Base-by-base conservation (phyloP, 2,113 vertebrate species). In the Origma solitaria region DNA sequence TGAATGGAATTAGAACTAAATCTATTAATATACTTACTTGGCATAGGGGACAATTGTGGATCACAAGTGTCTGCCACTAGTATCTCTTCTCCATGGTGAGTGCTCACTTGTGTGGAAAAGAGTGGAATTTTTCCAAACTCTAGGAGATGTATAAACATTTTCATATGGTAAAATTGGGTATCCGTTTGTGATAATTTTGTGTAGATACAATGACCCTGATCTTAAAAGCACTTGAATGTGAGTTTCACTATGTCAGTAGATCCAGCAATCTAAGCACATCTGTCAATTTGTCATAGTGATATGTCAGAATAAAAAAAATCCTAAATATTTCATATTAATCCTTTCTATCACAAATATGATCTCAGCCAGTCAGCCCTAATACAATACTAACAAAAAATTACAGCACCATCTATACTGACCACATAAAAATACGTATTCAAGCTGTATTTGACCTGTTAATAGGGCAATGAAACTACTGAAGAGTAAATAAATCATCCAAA, bases 21-120 rank as follows among this genome's bases (percentile, higher is more conserved):
- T 57, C 30, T 70, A 65, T 27, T 40, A n/a, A 92, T 31, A 50
- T 14, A 92, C 97, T 97, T 97, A 98, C 98, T 94, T 76, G 94
- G 37, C 64, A 96, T 7, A 79, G 97, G 95, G 28, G 98, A 96
- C 18, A 97, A 50, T 8, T 98, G 98, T 87, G 98, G 88, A 95
- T 98, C 97, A 96, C 98, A 99, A 4, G 99, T 99, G 76, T 99
- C 98, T 30, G 98, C 97, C 15, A 99, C 99, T 8, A 99, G 96
- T 73, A 99, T 94, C 68, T 98, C 98, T 77, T 85, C 96, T 82
- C 90, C 92, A 5, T 78, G 93, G 40, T 83, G 90, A 61, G 80
- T 97, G 90, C 68, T 93, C n/a, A 44, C 64, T 96, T 98, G 96
- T 50, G 96, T 72, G 40, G 96, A 97, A 85, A 95, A 97, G 21